Conservation (phyloP, 2,888 invertebrate genomes). For the Heliothis peltigera region DNA sequence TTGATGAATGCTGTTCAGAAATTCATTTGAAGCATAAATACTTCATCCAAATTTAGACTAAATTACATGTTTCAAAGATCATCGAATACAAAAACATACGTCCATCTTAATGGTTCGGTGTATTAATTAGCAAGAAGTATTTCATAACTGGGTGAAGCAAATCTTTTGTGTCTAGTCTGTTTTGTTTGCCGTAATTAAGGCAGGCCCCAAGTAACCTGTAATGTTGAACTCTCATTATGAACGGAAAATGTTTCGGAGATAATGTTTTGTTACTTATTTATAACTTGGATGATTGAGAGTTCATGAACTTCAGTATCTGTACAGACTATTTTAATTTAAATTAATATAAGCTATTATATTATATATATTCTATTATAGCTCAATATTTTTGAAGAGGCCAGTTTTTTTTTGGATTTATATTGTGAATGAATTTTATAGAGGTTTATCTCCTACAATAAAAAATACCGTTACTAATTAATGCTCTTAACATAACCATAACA, state of each 20-base stretch:
- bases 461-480: no score
- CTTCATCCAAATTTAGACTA: not conserved
- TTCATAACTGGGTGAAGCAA: slow-evolving; percentile 36
- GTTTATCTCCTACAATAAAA: no score
- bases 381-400: no score
- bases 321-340: not conserved
- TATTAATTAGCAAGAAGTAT: slow-evolving; percentile 44
- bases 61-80: not conserved
- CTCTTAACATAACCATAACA: slow-evolving; percentile 20
- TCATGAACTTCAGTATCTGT: slow-evolving; percentile 12
- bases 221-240: slow-evolving; percentile 45
- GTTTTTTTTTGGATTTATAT: no score
- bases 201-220: slow-evolving; percentile 25
- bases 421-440: no score
- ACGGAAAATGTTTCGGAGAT: slow-evolving; percentile 33
- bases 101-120: slow-evolving; percentile 10
- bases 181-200: slow-evolving; percentile 49
- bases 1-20: not conserved
- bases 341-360: no score
- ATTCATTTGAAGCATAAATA: no score
- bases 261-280: slow-evolving; percentile 44
- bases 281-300: slow-evolving; percentile 24
- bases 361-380: no score
- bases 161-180: slow-evolving; percentile 33
- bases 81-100: not conserved